Base-by-base conservation (phyloP, 1,140 invertebrate genomes). In the Macrocentrus cingulum region DNA sequence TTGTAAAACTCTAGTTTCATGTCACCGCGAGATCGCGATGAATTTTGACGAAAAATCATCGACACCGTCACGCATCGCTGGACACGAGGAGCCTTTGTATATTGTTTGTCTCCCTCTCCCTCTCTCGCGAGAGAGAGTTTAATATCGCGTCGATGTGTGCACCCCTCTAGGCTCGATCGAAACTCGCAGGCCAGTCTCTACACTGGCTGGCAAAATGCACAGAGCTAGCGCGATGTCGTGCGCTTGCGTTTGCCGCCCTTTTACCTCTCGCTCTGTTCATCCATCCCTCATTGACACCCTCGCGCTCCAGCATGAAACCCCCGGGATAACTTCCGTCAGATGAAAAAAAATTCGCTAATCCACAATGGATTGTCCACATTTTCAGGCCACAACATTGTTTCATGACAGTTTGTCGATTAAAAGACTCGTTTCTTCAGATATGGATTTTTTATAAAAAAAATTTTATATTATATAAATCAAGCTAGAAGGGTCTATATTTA, bases 181-280 rank as follows among this genome's bases (percentile, higher is more conserved):
- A 54, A 54, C 51, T 54, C 51, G n/a, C n/a, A 54, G 44, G 16
- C 51, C 50, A 41, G 50, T 54, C 48, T 36, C 18, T 20, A n/a
- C n/a, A n/a, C n/a, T n/a, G n/a, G n/a, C 15, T 25, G n/a, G 18
- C 4, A 51, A 34, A 19, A 36, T 34, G 23, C 37, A 36, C 32
- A 39, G 32, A 16, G 48, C 18, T n/a, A 11, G 11, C 6, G 29
- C 29, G 29, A 39, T 39, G 36, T 54, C 20, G 3, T 54, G 51
- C 51, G 51, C 51, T 54, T 54, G 51, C 51, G 51, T 54, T 42
- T 54, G n/a, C 11, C 37, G 13, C 19, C 22, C 23, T 16, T 19
- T 44, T 44, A 7, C 22, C 18, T 19, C 20, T 51, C 22, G 29
- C 34, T 18, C 32, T 20, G 5, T 19, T 36, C n/a, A 7, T 15